phyloP scores from a whole-genome alignment of 2,113 vertebrate genomes.

The Chaetura pelagica region DNA sequence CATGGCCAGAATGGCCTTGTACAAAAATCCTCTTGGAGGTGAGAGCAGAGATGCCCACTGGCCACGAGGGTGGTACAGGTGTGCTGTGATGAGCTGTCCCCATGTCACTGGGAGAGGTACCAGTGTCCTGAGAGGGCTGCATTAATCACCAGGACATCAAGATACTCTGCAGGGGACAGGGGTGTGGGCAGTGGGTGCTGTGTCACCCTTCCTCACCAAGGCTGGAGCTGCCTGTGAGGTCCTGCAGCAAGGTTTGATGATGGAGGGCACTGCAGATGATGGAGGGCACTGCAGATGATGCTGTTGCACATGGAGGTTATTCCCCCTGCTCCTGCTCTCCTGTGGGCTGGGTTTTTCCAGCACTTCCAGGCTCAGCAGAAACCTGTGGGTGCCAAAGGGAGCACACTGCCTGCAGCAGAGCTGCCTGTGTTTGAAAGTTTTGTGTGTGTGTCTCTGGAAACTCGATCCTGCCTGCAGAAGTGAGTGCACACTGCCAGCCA shows the following conservation, averaged over 20 bases:
- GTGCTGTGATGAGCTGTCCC: too few species aligned
- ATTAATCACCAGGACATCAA: too few species aligned
- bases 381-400: background rate
- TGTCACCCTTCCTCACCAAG: accelerated
- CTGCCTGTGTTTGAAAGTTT: background rate
- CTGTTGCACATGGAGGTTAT: background rate
- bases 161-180: too few species aligned
- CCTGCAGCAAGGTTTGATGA: background rate
- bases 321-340: background rate
- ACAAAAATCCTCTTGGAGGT: too few species aligned
- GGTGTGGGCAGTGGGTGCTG: background rate
- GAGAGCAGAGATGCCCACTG: too few species aligned
- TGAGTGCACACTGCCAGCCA: background rate
- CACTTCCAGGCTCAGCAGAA: background rate
- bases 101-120: too few species aligned
- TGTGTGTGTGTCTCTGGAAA: background rate
- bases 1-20: too few species aligned
- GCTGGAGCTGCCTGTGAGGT: background rate
- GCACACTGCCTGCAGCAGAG: background rate
- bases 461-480: background rate
- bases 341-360: background rate
- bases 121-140: too few species aligned
- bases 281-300: too few species aligned
- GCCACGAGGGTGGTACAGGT: too few species aligned
- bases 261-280: background rate